Percentiles rank a stretch among this genome's conserved stretches.
phyloP scores from a whole-genome alignment of 2,797 vertebrate species.

The Brachyrhaphis roseni region DNA sequence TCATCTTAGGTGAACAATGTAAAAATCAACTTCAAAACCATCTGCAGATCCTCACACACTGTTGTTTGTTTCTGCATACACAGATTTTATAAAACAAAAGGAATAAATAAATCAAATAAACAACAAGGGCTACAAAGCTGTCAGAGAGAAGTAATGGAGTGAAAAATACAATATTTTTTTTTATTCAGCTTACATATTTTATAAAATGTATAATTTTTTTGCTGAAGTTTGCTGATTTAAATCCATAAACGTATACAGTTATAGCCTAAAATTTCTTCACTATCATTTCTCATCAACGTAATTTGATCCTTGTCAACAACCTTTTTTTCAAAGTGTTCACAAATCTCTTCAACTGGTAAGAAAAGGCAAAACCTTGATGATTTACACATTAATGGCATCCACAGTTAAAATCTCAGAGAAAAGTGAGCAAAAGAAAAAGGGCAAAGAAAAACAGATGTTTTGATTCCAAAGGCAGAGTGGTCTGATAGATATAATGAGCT shows the following conservation, averaged over 20 bases:
- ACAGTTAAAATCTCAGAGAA: slow-evolving; percentile 10
- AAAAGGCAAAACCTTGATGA: slow-evolving; percentile 12
- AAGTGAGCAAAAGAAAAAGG: background rate
- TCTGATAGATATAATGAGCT: slow-evolving; percentile 35
- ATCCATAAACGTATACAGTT: background rate
- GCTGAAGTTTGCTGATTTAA: background rate
- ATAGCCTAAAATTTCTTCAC: background rate
- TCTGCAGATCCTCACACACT: background rate
- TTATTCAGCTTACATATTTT: background rate
- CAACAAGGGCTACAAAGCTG: background rate
- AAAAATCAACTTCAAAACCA: background rate
- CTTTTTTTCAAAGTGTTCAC: slow-evolving; percentile 2
- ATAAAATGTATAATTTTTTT: background rate
- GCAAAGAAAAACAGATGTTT: slow-evolving; percentile 16
- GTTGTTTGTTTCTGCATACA: background rate
- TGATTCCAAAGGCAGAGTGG: slow-evolving; percentile 43
- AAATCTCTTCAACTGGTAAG: slow-evolving; percentile 4
- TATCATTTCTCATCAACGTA: background rate
- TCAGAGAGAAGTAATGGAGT: background rate
- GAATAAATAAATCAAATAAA: background rate
- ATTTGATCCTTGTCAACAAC: background rate
- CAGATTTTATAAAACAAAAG: background rate
- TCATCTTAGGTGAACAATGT: background rate
- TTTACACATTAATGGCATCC: slow-evolving; percentile 15
- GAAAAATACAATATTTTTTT: background rate